Evolutionary conservation across 2,113 vertebrate species (phyloP).

Genomic region (Microtus richardsoni): DNA sequence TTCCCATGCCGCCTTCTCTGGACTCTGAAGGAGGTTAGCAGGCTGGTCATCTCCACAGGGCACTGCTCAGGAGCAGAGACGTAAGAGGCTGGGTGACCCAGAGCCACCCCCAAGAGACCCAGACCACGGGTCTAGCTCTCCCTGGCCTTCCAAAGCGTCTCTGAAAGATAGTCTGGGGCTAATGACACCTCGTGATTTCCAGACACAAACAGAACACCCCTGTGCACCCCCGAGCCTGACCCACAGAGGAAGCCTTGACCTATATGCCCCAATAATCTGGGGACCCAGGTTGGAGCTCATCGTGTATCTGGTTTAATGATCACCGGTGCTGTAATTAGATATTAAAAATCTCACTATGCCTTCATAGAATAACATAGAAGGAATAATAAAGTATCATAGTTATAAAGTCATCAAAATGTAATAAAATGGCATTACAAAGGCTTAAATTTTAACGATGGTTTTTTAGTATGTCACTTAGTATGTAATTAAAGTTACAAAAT

Average conservation of each 20-base stretch:
- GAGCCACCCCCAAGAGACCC: background rate
- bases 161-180: background rate
- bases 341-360: conserved; percentile 72
- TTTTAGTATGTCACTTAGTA: conserved; percentile 82
- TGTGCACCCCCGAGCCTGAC: accelerated
- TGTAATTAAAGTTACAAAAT: conserved; percentile 83
- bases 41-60: background rate
- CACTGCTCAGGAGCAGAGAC: too few relatives aligned
- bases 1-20: accelerated
- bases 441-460: conserved; percentile 83
- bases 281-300: background rate
- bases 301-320: background rate
- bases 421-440: conserved; percentile 83
- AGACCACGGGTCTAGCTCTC: accelerated
- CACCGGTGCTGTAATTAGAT: conserved; percentile 51
- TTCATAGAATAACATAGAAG: conserved; percentile 82
- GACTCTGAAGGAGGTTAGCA: background rate
- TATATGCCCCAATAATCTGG: background rate
- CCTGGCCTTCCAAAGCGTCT: accelerated
- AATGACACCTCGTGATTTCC: conserved; percentile 67
- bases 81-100: background rate
- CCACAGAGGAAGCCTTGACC: accelerated
- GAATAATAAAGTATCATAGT: conserved; percentile 85
- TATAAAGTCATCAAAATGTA: conserved; percentile 86
- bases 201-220: accelerated